Evolutionary conservation across 2,888 invertebrate species (phyloP).

Genomic region (Sminthurides aquaticus): DNA sequence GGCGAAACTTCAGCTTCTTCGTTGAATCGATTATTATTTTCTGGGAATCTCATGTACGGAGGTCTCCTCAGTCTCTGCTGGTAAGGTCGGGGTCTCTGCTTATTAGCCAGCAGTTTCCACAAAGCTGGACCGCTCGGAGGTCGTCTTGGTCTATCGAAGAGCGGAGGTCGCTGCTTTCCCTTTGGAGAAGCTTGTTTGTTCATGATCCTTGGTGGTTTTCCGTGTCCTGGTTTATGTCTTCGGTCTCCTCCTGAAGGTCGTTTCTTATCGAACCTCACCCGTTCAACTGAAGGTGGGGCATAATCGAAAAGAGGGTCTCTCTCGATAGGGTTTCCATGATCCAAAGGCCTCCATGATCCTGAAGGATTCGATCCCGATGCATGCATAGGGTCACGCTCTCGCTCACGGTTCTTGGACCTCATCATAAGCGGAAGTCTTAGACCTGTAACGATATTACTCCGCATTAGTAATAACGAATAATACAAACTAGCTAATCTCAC

Average conservation of each 20-base stretch:
- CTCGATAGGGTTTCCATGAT: conserved; percentile 37
- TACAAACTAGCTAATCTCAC: too few relatives aligned
- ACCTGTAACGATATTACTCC: too few relatives aligned
- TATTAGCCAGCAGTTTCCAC: conserved; percentile 38
- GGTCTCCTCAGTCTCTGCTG: conserved; percentile 15
- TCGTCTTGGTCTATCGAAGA: conserved; percentile 14
- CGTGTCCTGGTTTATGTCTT: conserved; percentile 1
- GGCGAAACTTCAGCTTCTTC: conserved; percentile 38
- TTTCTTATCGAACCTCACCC: conserved; percentile 32
- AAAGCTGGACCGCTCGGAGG: conserved; percentile 23
- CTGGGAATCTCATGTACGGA: conserved; percentile 23
- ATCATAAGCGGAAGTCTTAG: conserved; percentile 16
- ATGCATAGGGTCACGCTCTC: neutral
- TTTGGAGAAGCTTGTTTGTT: neutral
- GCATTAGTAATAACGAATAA: too few relatives aligned
- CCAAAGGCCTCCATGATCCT: conserved; percentile 33
- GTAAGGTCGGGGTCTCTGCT: conserved; percentile 28
- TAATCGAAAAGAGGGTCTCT: conserved; percentile 41
- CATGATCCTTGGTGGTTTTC: neutral
- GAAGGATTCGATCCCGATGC: neutral
- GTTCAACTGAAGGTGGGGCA: conserved; percentile 39
- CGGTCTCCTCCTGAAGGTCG: conserved; percentile 7
- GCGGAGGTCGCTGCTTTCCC: conserved; percentile 4
- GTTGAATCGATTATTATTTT: conserved; percentile 17
- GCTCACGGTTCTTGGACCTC: neutral